Evolutionary conservation across 2,888 invertebrate genomes (phyloP).

Genomic region (Emmelina monodactyla): DNA sequence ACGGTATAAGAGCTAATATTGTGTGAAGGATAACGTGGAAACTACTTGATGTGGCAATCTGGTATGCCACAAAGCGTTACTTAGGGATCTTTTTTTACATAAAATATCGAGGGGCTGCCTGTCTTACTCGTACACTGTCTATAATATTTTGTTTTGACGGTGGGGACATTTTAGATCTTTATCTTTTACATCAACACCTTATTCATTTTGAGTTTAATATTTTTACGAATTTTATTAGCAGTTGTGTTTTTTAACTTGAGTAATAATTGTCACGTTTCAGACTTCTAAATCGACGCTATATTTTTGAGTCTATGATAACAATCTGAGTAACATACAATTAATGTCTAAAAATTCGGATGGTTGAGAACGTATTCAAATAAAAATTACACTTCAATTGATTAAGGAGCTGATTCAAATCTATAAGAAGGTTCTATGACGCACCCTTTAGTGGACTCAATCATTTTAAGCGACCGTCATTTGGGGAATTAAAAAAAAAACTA

Average conservation of each 20-base stretch:
- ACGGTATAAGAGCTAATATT: neutral
- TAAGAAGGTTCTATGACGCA: slow-evolving; percentile 30
- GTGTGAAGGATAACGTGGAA: neutral
- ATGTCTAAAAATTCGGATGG: too few relatives aligned
- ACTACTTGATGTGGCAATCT: slow-evolving; percentile 44
- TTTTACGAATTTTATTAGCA: neutral
- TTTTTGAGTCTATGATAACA: too few relatives aligned
- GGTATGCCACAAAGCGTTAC: slow-evolving; percentile 42
- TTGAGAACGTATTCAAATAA: too few relatives aligned
- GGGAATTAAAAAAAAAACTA: slow-evolving; percentile 41
- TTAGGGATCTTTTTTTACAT: slow-evolving; percentile 5
- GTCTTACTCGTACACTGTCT: slow-evolving; percentile 52
- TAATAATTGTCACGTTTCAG: too few relatives aligned
- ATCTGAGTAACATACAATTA: too few relatives aligned
- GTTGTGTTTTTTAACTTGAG: neutral
- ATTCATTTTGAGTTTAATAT: neutral
- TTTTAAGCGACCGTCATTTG: slow-evolving; percentile 53
- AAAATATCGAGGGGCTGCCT: slow-evolving; percentile 48
- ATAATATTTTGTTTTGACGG: slow-evolving; percentile 59
- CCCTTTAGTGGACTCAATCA: slow-evolving; percentile 26
- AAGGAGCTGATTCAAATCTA: slow-evolving; percentile 20
- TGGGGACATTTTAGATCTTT: slow-evolving; percentile 43
- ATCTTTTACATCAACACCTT: slow-evolving; percentile 56
- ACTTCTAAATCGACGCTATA: too few relatives aligned
- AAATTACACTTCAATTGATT: too few relatives aligned